Percentiles rank a stretch among this genome's conserved stretches.
Conservation (phyloP, 1,140 invertebrate species). For the Capitella teleta region DNA sequence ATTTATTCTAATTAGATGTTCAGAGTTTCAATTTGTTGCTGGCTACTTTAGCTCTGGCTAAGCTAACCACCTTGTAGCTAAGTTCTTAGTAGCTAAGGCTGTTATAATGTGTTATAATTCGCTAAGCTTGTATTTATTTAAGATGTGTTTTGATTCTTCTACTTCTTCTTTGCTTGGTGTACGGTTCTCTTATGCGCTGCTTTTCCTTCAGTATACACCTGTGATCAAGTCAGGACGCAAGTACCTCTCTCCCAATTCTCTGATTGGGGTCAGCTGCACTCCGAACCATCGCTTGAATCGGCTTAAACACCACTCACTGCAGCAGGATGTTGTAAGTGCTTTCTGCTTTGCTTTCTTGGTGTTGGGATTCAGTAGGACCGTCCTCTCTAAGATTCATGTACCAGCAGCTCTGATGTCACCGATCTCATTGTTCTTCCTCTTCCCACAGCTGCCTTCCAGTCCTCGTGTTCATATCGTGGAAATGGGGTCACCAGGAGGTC, state of each 20-base stretch:
- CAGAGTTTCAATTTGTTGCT: too few species aligned
- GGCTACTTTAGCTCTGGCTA: too few species aligned
- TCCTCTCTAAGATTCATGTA: neutral
- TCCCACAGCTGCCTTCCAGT: conserved; percentile 12
- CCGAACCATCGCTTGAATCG: neutral
- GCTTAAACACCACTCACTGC: neutral
- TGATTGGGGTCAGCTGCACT: neutral
- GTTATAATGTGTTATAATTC: neutral
- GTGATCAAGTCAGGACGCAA: too few species aligned
- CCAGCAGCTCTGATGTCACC: neutral
- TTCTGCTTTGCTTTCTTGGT: neutral
- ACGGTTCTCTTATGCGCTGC: neutral
- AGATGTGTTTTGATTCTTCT: neutral
- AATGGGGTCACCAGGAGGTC: conserved; percentile 2
- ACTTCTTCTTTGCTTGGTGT: neutral
- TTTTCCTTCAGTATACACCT: conserved; percentile 1
- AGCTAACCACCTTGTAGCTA: too few species aligned
- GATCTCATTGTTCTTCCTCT: neutral
- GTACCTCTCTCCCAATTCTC: neutral
- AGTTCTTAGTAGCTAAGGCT: neutral
- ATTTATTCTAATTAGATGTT: too few species aligned
- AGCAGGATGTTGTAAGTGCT: neutral
- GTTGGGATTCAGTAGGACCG: neutral
- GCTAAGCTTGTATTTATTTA: neutral
- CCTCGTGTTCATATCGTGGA: conserved; percentile 21